These are phyloP conservation scores for Staurois parvus DNA, from an alignment of 2,797 vertebrate genomes.

Conservation along the genomic window DNA sequence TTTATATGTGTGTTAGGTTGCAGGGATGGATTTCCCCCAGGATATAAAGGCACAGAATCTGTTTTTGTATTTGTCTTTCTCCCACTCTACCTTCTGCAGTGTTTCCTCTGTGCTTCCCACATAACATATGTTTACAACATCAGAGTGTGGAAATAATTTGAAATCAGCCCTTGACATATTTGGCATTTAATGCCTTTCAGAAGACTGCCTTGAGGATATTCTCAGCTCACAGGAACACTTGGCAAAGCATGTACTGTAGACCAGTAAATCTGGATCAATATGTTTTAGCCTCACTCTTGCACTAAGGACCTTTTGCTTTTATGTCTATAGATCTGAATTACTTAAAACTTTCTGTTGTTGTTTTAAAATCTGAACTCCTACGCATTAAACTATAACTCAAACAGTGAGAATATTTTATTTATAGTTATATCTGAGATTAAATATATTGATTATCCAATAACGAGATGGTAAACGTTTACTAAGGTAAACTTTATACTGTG, in stretches of 20 bases:
- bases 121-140: constrained; percentile 34
- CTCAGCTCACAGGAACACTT: neutral
- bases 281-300: too few species aligned
- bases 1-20: neutral
- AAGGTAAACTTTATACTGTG: too few species aligned
- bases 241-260: neutral
- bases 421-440: too few species aligned
- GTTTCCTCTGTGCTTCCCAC: constrained; percentile 27
- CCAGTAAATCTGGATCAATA: neutral
- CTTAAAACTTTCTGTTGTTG: too few species aligned
- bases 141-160: constrained; percentile 21
- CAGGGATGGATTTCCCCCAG: neutral
- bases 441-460: too few species aligned
- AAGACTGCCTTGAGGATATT: neutral
- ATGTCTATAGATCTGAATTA: too few species aligned
- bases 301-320: too few species aligned
- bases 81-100: constrained; percentile 28
- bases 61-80: constrained; percentile 33
- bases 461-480: too few species aligned
- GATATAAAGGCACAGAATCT: neutral
- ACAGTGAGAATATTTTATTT: too few species aligned
- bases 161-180: constrained; percentile 8
- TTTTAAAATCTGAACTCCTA: too few species aligned
- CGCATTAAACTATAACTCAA: too few species aligned
- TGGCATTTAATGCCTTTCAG: constrained; percentile 6